Base-by-base conservation (phyloP, 2,888 invertebrate genomes). In the Rhaphigaster nebulosa region DNA sequence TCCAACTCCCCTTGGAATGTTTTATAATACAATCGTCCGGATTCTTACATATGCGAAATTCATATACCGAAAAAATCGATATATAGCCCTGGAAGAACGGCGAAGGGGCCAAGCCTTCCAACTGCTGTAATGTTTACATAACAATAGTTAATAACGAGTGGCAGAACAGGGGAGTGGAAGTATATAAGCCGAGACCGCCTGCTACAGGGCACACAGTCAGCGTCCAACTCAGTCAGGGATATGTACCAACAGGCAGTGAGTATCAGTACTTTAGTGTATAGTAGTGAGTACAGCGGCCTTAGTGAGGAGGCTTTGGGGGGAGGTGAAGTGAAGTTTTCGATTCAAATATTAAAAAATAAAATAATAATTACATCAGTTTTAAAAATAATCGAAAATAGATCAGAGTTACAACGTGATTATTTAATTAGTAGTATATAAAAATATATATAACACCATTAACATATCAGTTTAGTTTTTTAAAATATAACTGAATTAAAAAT, bases 51-150 rank as follows among this genome's bases (percentile, higher is more conserved):
- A 38, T 34, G 38, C 38, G 38, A 2, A 76, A 23, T 76, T 38
- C 10, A 76, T 15, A 4, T 18, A 12, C 29, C 29, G n/a, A 65
- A 65, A 34, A 87, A 52, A 1, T 84, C 5, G 26, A 87, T 18
- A 87, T n/a, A 12, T 87, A 29, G 87, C 87, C 29, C n/a, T 87
- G n/a, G 23, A 87, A 87, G 29, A 50, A 50, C 45, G 56, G 56
- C 56, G 54, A 87, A 87, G 23, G 34, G 56, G n/a, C 50, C 52
- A 15, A 29, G 60, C 38, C 56, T 88, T 65, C 88, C 88, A 23
- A 88, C 41, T 41, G 60, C 56, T 88, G 88, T 60, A 88, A 88
- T 88, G 88, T 88, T 88, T 88, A 88, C 88, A 88, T 88, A 88
- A 88, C 88, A 88, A 88, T 88, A 88, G 88, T 88, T 88, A 88